These are phyloP conservation scores for Acromyrmex heyeri DNA, from an alignment of 1,140 invertebrate genomes.

Conservation along the genomic window DNA sequence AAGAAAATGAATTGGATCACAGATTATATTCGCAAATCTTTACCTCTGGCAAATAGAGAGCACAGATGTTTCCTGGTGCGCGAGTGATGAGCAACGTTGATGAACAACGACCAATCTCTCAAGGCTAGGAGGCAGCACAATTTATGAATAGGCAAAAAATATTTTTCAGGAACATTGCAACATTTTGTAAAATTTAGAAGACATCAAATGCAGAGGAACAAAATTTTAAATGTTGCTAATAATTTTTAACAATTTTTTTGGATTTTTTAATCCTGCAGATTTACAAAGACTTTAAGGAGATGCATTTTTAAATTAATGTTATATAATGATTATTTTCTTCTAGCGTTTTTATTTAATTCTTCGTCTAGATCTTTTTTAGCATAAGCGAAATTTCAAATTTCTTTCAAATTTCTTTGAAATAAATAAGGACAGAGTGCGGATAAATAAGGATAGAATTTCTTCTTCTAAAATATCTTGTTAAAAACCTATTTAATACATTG, in stretches of 20 bases:
- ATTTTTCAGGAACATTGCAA: not conserved
- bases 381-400: no score
- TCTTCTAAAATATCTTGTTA: no score
- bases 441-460: no score
- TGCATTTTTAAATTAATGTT: not conserved
- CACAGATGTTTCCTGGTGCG: constrained; percentile 13
- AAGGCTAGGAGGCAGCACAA: not conserved
- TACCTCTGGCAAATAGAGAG: constrained; percentile 21
- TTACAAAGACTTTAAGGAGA: not conserved
- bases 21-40: constrained; percentile 31
- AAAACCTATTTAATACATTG: no score
- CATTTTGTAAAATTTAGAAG: not conserved
- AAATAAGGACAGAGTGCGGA: no score
- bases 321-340: not conserved
- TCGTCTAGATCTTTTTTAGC: no score
- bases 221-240: not conserved
- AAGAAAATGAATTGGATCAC: constrained; percentile 14
- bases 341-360: not conserved
- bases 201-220: not conserved
- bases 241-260: not conserved
- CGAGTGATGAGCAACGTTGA: not conserved
- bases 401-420: no score
- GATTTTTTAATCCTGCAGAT: not conserved
- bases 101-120: constrained; percentile 25
- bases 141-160: not conserved